These are phyloP conservation scores for Cephus runcator DNA, from an alignment of 2,888 invertebrate genomes.

Conservation along the genomic window DNA sequence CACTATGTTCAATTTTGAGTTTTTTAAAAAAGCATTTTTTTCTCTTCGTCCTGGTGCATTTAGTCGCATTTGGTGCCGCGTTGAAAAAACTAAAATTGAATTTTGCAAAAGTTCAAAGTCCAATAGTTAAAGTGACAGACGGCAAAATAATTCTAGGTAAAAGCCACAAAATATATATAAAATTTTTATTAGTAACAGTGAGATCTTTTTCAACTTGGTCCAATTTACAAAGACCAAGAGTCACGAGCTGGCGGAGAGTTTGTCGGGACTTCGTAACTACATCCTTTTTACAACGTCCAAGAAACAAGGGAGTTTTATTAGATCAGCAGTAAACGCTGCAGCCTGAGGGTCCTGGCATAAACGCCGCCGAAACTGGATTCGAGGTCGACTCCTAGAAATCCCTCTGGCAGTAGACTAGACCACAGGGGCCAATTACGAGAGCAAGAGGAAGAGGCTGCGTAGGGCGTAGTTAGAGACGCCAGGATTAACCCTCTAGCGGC, in stretches of 20 bases:
- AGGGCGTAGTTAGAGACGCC: conserved; percentile 33
- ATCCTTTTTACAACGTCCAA: conserved; percentile 43
- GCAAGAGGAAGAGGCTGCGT: conserved; percentile 11
- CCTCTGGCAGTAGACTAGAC: conserved; percentile 56
- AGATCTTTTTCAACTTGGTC: not conserved
- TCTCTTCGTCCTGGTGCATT: no score
- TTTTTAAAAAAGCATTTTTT: not conserved
- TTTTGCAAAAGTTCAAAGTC: not conserved
- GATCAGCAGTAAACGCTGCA: conserved; percentile 48
- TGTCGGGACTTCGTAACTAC: not conserved
- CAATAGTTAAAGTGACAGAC: not conserved
- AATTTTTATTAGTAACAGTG: not conserved
- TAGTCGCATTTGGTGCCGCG: not conserved
- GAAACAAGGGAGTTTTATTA: conserved; percentile 54
- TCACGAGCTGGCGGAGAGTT: not conserved
- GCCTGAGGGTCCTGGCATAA: conserved; percentile 38
- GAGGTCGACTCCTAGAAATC: conserved; percentile 59
- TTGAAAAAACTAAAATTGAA: not conserved
- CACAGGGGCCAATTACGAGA: conserved; percentile 56
- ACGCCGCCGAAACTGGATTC: conserved; percentile 52
- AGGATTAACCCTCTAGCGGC: conserved; percentile 47
- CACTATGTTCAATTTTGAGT: not conserved
- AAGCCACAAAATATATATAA: not conserved
- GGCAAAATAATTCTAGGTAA: not conserved
- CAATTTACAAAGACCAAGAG: not conserved